Conservation (phyloP, 2,113 vertebrate genomes). For the Leptosomus discolor region DNA sequence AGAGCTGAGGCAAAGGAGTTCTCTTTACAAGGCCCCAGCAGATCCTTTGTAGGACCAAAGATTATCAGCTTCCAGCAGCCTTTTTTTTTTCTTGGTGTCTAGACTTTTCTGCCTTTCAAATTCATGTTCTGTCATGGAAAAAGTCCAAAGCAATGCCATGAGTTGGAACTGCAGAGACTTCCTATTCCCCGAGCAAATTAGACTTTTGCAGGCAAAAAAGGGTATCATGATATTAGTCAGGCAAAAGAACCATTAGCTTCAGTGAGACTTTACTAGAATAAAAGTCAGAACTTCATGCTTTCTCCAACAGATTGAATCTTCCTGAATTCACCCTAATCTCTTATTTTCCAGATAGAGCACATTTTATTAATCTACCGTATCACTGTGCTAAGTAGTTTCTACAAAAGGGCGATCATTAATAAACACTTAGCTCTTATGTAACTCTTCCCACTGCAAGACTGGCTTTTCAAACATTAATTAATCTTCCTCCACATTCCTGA, state of each 20-base stretch:
- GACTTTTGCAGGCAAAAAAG: not conserved
- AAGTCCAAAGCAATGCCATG: not conserved
- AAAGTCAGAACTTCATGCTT: slow-evolving; percentile 1
- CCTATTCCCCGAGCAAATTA: not conserved
- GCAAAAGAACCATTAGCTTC: not conserved
- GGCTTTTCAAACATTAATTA: slow-evolving; percentile 52
- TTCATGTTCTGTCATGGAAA: not conserved
- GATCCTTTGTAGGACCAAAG: not conserved
- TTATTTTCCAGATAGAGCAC: not conserved
- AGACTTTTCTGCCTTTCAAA: not conserved
- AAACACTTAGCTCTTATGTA: slow-evolving; percentile 34
- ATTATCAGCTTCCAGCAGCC: not conserved
- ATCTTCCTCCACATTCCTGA: slow-evolving; percentile 21
- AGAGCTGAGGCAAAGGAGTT: not conserved
- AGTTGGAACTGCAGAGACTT: not conserved
- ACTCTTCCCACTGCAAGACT: slow-evolving; percentile 26
- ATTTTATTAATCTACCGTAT: slow-evolving; percentile 23
- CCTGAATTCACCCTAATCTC: not conserved
- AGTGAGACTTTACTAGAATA: not conserved
- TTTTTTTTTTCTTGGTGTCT: not conserved
- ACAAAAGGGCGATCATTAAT: not conserved
- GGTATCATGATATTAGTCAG: not conserved
- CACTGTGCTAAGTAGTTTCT: not conserved
- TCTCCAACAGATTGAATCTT: not conserved
- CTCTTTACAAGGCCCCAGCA: not conserved